Evolutionary conservation across 2,797 vertebrate species (phyloP).

Genomic region (Chaetophractus vellerosus): DNA sequence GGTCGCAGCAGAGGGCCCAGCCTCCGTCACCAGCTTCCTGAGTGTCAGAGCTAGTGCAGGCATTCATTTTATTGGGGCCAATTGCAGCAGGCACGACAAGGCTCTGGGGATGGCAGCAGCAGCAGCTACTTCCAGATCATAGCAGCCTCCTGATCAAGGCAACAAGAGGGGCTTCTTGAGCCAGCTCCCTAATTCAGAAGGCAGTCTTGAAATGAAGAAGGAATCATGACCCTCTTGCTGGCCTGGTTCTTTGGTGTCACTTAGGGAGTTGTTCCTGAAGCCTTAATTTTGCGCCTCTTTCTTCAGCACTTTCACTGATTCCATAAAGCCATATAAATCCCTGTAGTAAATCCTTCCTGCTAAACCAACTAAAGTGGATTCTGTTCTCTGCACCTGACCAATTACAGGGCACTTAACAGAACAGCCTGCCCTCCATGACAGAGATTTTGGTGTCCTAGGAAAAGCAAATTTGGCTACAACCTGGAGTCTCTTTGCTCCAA

Average conservation of each 20-base stretch:
- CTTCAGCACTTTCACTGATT: not conserved
- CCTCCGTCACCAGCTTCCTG: not conserved
- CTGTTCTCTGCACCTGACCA: not conserved
- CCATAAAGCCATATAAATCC: not conserved
- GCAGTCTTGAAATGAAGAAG: not conserved
- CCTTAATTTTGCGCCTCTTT: not conserved
- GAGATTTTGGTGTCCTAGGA: not conserved
- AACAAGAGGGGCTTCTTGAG: not conserved
- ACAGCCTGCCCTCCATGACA: not conserved
- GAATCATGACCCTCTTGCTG: not conserved
- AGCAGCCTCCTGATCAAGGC: not conserved
- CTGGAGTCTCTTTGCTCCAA: not conserved
- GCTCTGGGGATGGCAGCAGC: accelerated
- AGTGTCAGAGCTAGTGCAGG: not conserved
- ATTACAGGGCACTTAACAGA: not conserved
- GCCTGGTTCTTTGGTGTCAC: not conserved
- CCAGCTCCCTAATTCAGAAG: not conserved
- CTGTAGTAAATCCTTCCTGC: constrained; percentile 26
- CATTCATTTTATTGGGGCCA: not conserved
- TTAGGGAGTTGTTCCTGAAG: not conserved
- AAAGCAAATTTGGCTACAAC: not conserved
- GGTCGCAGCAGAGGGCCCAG: not conserved
- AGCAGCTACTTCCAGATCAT: too few relatives aligned
- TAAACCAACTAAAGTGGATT: not conserved
- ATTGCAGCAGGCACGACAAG: not conserved